Percentiles rank a stretch among this genome's conserved stretches.
These are phyloP conservation scores for Xenus cinereus DNA, from an alignment of 2,113 vertebrate species.

Conservation along the genomic window DNA sequence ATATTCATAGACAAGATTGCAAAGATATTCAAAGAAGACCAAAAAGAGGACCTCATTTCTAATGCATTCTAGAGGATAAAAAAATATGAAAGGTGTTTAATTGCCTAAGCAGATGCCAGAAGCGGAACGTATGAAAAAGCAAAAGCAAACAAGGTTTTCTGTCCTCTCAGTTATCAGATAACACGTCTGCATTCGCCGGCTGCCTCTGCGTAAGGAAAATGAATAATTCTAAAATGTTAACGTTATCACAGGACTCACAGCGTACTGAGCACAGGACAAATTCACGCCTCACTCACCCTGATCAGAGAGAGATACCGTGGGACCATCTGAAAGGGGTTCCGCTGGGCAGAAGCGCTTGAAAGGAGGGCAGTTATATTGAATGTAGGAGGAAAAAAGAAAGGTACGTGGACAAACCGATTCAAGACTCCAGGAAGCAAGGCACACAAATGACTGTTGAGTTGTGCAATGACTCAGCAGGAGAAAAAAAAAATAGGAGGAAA, in stretches of 20 bases:
- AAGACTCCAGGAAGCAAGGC: background rate
- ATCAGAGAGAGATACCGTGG: background rate
- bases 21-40: background rate
- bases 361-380: fast-evolving
- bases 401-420: background rate
- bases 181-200: background rate
- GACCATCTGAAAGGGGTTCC: background rate
- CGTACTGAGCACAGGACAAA: background rate
- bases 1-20: background rate
- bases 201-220: background rate
- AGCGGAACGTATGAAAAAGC: background rate
- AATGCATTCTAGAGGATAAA: background rate
- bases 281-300: background rate
- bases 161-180: background rate
- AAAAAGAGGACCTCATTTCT: background rate
- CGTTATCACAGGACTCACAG: background rate
- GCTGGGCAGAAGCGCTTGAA: background rate
- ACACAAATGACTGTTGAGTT: background rate
- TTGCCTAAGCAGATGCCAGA: background rate
- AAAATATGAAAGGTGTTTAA: background rate
- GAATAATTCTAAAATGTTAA: background rate
- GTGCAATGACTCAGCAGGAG: slow-evolving; percentile 40
- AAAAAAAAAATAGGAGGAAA: background rate
- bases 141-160: background rate
- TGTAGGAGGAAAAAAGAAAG: background rate